Evolutionary conservation across 2,888 invertebrate species (phyloP).

Genomic region (Latrodectus elegans): DNA sequence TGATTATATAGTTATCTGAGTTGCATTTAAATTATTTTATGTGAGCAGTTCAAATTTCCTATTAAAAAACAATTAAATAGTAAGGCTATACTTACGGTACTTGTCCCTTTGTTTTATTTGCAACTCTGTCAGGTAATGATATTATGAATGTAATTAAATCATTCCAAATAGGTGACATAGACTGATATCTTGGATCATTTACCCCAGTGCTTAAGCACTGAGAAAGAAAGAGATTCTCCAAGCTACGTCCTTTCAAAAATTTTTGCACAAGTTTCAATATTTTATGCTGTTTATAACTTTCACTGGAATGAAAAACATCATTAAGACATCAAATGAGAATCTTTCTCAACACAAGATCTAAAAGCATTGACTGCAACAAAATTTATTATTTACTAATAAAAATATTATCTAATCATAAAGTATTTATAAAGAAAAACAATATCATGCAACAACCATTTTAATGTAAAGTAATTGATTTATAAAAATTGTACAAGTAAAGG

Average conservation of each 20-base stretch:
- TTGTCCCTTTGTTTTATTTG: conserved; percentile 45
- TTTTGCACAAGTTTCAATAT: conserved; percentile 27
- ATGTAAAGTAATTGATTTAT: too few species aligned
- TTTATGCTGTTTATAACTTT: conserved; percentile 45
- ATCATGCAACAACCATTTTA: too few species aligned
- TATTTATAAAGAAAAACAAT: too few species aligned
- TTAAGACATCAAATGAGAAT: too few species aligned
- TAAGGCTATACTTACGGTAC: conserved; percentile 36
- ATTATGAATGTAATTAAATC: conserved; percentile 37
- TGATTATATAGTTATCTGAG: too few species aligned
- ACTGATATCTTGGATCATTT: conserved; percentile 17
- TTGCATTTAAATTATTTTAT: too few species aligned
- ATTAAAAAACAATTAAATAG: neutral
- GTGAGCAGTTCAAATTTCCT: too few species aligned
- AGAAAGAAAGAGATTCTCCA: conserved; percentile 10
- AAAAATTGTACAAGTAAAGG: too few species aligned
- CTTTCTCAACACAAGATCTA: too few species aligned
- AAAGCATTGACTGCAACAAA: too few species aligned
- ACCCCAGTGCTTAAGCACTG: conserved; percentile 29
- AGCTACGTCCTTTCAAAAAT: conserved; percentile 18
- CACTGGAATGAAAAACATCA: conserved; percentile 27
- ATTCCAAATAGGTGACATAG: conserved; percentile 44
- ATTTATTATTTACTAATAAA: too few species aligned
- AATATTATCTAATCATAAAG: too few species aligned
- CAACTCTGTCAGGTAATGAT: conserved; percentile 60